Evolutionary conservation across 2,797 vertebrate genomes (phyloP).

Genomic region (Enteromius argenteus): DNA sequence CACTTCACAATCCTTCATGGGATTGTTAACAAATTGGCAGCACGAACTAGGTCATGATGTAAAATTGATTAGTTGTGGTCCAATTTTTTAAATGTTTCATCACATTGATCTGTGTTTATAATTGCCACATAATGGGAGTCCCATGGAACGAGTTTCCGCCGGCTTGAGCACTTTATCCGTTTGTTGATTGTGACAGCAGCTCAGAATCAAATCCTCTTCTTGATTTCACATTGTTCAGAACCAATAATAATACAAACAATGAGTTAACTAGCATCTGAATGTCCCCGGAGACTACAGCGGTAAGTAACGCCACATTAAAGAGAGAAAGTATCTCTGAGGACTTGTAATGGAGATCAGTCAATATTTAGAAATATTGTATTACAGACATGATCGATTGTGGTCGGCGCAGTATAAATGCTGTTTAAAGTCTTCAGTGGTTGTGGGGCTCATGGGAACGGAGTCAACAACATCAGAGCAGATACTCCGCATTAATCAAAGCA

Average conservation of each 20-base stretch:
- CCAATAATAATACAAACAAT: constrained; percentile 58
- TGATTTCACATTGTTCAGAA: constrained; percentile 56
- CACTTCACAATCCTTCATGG: constrained; percentile 29
- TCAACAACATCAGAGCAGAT: constrained; percentile 63
- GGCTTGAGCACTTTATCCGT: constrained; percentile 42
- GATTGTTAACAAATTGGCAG: constrained; percentile 50
- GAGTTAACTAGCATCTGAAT: constrained; percentile 64
- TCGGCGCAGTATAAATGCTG: constrained; percentile 11
- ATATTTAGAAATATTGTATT: constrained; percentile 67
- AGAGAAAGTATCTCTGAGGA: constrained; percentile 57
- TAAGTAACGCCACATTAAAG: constrained; percentile 59
- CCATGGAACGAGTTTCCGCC: neutral
- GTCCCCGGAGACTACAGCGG: constrained; percentile 66
- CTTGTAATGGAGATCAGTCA: constrained; percentile 65
- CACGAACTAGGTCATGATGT: constrained; percentile 47
- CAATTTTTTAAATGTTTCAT: constrained; percentile 38
- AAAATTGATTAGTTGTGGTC: constrained; percentile 55
- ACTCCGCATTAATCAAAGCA: constrained; percentile 59
- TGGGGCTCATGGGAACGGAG: constrained; percentile 33
- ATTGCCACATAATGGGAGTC: constrained; percentile 49
- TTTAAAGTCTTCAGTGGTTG: constrained; percentile 41
- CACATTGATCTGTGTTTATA: constrained; percentile 47
- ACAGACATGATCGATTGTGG: constrained; percentile 43
- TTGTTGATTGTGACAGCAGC: constrained; percentile 69
- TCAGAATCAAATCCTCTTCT: constrained; percentile 71